Percentiles rank a stretch among this genome's conserved stretches.
Conservation (phyloP, 2,797 vertebrate species). For the Amniataba percoides region DNA sequence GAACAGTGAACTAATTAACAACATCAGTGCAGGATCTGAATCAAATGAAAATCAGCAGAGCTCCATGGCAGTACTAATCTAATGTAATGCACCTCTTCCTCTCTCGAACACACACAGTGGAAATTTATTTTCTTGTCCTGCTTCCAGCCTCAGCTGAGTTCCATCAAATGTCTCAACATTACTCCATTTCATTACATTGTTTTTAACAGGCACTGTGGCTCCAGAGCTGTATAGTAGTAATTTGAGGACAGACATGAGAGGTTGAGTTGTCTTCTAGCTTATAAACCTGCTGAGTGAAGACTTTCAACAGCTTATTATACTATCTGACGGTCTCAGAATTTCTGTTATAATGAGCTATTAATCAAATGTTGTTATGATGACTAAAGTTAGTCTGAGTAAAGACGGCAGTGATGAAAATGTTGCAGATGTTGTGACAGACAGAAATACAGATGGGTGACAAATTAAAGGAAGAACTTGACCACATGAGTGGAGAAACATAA, state of each 20-base stretch:
- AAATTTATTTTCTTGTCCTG: background rate
- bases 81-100: background rate
- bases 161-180: background rate
- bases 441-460: too few relatives aligned
- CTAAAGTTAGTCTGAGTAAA: background rate
- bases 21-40: background rate
- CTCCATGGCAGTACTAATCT: background rate
- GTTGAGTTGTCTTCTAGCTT: background rate
- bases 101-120: background rate
- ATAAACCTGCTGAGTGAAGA: background rate
- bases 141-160: background rate
- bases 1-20: background rate
- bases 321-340: background rate
- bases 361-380: background rate
- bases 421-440: too few relatives aligned
- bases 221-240: background rate
- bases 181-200: background rate
- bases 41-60: background rate
- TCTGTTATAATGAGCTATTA: background rate
- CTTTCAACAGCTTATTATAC: background rate
- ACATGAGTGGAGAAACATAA: too few relatives aligned
- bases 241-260: background rate
- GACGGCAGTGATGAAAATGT: background rate
- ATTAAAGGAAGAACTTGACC: too few relatives aligned
- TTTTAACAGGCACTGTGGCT: background rate